Conservation (phyloP, 2,888 invertebrate species). For the Ectemnius cavifrons region DNA sequence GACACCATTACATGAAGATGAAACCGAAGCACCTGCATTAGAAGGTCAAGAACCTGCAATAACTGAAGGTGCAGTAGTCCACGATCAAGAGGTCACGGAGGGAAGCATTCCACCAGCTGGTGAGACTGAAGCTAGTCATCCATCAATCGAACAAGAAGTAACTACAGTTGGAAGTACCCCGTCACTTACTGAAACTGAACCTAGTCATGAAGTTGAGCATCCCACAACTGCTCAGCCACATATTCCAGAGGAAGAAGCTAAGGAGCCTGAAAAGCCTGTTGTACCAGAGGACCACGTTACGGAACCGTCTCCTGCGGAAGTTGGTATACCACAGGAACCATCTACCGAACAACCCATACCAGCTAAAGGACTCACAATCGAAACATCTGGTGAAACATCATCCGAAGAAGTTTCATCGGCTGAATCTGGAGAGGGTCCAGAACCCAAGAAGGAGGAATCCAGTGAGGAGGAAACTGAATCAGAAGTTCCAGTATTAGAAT, state of each 20-base stretch:
- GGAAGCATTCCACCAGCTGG: slow-evolving; percentile 32
- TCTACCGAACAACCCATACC: slow-evolving; percentile 57
- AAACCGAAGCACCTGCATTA: slow-evolving; percentile 17
- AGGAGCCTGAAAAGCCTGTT: slow-evolving; percentile 36
- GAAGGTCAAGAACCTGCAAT: slow-evolving; percentile 31
- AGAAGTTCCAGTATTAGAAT: slow-evolving; percentile 4
- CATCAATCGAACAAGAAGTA: slow-evolving; percentile 25
- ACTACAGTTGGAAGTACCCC: slow-evolving; percentile 34
- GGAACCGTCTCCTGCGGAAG: slow-evolving; percentile 41
- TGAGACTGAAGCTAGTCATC: slow-evolving; percentile 16
- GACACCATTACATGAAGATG: slow-evolving; percentile 23
- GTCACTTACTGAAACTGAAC: slow-evolving; percentile 27
- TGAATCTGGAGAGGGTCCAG: slow-evolving; percentile 35
- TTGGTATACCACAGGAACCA: slow-evolving; percentile 42
- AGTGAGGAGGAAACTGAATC: slow-evolving; percentile 24
- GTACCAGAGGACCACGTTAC: slow-evolving; percentile 47
- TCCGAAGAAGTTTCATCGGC: slow-evolving; percentile 50
- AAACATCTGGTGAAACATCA: slow-evolving; percentile 54
- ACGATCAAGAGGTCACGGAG: slow-evolving; percentile 26
- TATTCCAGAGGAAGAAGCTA: slow-evolving; percentile 23
- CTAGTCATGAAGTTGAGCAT: slow-evolving; percentile 33
- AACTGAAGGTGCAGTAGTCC: slow-evolving; percentile 13
- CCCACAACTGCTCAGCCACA: slow-evolving; percentile 24
- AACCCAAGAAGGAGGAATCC: slow-evolving; percentile 25
- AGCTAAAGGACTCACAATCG: slow-evolving; percentile 55